Percentiles rank a stretch among this genome's conserved stretches.
Conservation (phyloP, 1,140 invertebrate species). For the Heterodera schachtii region DNA sequence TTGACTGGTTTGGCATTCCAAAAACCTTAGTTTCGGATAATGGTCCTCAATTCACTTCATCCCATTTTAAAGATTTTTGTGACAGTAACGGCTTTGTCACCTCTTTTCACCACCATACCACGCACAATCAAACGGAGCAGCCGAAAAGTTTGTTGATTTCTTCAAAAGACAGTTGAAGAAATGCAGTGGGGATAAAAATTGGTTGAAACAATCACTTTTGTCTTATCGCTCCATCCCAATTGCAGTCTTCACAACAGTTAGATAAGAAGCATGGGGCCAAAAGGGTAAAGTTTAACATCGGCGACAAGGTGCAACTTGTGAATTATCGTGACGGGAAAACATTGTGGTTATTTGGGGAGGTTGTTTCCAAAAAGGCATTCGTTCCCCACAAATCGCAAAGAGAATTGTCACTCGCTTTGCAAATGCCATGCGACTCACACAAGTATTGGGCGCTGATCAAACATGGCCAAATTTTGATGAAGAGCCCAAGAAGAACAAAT, state of each 20-base stretch:
- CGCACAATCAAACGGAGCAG: conserved; percentile 60
- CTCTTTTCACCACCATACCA: conserved; percentile 54
- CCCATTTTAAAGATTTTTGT: conserved; percentile 60
- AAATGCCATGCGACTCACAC: too few species aligned
- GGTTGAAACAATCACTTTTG: conserved; percentile 7
- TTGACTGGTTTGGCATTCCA: conserved; percentile 16
- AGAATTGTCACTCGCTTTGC: too few species aligned
- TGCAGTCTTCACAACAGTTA: conserved; percentile 8
- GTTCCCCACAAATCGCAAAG: too few species aligned
- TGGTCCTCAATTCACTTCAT: conserved; percentile 61
- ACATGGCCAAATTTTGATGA: too few species aligned
- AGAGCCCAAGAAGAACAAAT: too few species aligned
- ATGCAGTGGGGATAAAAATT: conserved; percentile 17
- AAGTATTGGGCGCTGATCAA: too few species aligned
- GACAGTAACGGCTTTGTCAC: conserved; percentile 41
- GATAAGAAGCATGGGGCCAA: background rate
- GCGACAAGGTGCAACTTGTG: background rate
- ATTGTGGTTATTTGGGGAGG: too few species aligned
- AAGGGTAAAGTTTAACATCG: background rate
- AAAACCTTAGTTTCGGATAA: conserved; percentile 62
- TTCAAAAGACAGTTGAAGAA: conserved; percentile 43
- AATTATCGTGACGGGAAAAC: too few species aligned
- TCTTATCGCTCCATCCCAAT: conserved; percentile 23
- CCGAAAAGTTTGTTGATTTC: conserved; percentile 61
- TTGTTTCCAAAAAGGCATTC: too few species aligned